Evolutionary conservation across 2,113 vertebrate genomes (phyloP).

Genomic region (Dasyprocta punctata): DNA sequence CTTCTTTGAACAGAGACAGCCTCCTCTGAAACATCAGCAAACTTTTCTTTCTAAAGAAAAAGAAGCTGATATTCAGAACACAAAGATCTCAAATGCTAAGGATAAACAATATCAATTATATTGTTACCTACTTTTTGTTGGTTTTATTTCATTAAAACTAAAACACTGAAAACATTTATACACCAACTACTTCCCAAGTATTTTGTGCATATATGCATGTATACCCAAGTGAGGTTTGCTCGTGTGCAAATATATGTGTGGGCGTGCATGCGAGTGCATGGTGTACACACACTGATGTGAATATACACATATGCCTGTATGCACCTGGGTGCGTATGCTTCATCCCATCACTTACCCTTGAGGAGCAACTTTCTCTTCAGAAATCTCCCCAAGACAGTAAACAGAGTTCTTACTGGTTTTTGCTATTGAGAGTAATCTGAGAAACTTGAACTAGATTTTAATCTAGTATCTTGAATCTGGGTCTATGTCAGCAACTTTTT

Average conservation of each 20-base stretch:
- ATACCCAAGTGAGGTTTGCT: background rate
- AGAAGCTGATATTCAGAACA: background rate
- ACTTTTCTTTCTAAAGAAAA: conserved; percentile 91
- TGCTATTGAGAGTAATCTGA: background rate
- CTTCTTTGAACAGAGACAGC: conserved; percentile 87
- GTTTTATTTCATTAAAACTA: background rate
- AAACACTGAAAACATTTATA: background rate
- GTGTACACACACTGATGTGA: background rate
- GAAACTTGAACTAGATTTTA: background rate
- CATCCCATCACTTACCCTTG: background rate
- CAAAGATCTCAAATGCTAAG: background rate
- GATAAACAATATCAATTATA: background rate
- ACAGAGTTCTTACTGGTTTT: background rate
- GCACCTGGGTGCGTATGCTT: background rate
- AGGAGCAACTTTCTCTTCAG: background rate
- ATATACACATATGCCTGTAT: accelerated
- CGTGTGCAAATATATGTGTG: accelerated
- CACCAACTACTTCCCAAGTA: background rate
- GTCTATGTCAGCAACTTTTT: background rate
- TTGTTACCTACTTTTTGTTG: background rate
- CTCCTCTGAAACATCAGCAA: conserved; percentile 88
- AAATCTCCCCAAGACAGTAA: background rate
- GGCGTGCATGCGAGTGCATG: background rate
- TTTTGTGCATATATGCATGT: accelerated
- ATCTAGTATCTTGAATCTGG: background rate